Conservation (phyloP, 2,113 vertebrate genomes). For the Cygnus buccinator region DNA sequence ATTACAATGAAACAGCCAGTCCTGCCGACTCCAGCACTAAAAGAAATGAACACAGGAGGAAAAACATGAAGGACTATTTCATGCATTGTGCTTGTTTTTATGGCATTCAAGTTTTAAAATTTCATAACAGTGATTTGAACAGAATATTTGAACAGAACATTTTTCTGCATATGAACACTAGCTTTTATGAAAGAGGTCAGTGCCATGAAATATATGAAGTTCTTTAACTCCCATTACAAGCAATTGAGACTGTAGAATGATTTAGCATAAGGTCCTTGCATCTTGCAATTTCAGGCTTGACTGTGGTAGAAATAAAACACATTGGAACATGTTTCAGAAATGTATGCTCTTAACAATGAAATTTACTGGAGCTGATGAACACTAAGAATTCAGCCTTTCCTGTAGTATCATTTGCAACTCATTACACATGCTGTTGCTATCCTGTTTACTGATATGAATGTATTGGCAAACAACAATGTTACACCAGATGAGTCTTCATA, state of each 20-base stretch:
- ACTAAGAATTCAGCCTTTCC: neutral
- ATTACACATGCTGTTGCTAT: neutral
- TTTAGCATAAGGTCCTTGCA: neutral
- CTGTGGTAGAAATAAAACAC: neutral
- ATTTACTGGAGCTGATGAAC: neutral
- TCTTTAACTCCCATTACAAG: neutral
- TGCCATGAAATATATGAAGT: neutral
- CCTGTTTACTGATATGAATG: neutral
- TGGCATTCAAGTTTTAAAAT: neutral
- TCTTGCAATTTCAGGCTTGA: neutral
- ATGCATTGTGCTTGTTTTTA: neutral
- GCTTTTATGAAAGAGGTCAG: neutral
- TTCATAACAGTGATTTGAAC: neutral
- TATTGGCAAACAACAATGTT: neutral
- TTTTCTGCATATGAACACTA: neutral
- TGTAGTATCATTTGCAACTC: neutral
- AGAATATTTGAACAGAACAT: neutral
- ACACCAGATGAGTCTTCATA: neutral
- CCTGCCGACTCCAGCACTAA: constrained; percentile 94
- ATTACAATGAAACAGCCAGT: constrained; percentile 99
- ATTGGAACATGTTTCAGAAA: neutral
- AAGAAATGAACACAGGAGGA: constrained; percentile 25
- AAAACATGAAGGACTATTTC: constrained; percentile 25
- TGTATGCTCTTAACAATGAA: neutral
- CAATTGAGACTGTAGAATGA: neutral